Base-by-base conservation (phyloP, 2,797 vertebrate genomes). In the Zenarchopterus dispar region DNA sequence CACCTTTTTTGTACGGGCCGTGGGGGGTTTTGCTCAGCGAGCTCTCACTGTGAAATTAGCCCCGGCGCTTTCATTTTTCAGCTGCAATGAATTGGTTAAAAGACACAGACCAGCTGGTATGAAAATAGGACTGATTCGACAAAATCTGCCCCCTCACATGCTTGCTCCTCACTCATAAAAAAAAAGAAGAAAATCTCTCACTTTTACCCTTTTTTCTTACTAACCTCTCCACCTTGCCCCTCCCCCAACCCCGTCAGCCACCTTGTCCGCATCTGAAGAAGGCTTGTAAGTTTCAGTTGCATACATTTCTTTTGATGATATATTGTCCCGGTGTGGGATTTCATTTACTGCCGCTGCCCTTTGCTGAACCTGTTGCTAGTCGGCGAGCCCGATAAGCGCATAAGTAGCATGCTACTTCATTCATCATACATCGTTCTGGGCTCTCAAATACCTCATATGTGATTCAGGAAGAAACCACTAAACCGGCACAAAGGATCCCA, bases 291-390 rank as follows among this genome's bases (percentile, higher is more conserved):
- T 95, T 97, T 93, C 90, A 88, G 93, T 92, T 82, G 92, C 95
- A 96, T 97, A 95, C 93, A 96, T 97, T 97, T 95, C 94, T 94
- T 93, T 93, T 95, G 96, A 97, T 99, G 97, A 99, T 99, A 96
- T 98, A 98, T 99, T 97, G 96, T 97, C 95, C 95, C 94, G 93
- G 93, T 94, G 93, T 93, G 93, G 96, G 97, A 97, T 98, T 98
- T 99, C 96, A 98, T 99, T 99, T 98, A 97, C 96, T 95, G 94
- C 93, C 88, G 92, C 91, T 97, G 96, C 95, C 97, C 97, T 97
- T 97, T 95, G 94, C 95, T 96, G 97, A 98, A 98, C 97, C 96
- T 98, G 96, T 98, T 98, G 96, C 96, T 96, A 96, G 94, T 97
- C 96, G 94, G 94, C 91, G 94, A 97, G 94, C 95, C 96, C 94